Evolutionary conservation across 2,888 invertebrate species (phyloP).

Genomic region (Gastracanthus pulcherrimus): DNA sequence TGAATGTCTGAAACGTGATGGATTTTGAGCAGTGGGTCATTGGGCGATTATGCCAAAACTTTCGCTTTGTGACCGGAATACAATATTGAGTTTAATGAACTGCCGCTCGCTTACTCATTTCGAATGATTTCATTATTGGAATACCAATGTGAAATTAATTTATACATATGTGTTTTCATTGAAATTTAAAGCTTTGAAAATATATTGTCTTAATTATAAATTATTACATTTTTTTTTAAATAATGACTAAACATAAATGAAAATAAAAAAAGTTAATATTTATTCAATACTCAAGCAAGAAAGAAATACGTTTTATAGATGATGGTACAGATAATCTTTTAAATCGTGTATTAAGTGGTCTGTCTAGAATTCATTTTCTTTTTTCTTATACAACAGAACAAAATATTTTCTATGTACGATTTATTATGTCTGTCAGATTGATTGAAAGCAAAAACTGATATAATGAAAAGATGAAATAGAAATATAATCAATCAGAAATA

Average conservation of each 20-base stretch:
- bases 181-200: background rate
- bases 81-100: conserved; percentile 38
- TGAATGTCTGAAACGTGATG: conserved; percentile 10
- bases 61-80: conserved; percentile 42
- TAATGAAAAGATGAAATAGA: no score
- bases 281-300: background rate
- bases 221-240: no score
- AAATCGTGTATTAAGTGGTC: background rate
- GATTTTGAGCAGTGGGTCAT: conserved; percentile 31
- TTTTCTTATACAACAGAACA: background rate
- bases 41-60: conserved; percentile 24
- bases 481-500: no score
- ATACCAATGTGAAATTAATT: conserved; percentile 12
- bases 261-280: no score
- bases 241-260: no score
- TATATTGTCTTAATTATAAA: no score
- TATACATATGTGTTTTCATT: background rate
- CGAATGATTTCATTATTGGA: conserved; percentile 24
- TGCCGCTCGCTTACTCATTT: conserved; percentile 10
- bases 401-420: background rate
- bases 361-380: background rate
- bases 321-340: background rate
- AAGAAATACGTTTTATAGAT: no score
- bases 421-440: background rate
- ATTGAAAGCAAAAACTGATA: no score